A percentile compares a stretch with the other conserved stretches of the same genome.
phyloP scores from a whole-genome alignment of 2,797 vertebrate species.

The Gymnodraco acuticeps region DNA sequence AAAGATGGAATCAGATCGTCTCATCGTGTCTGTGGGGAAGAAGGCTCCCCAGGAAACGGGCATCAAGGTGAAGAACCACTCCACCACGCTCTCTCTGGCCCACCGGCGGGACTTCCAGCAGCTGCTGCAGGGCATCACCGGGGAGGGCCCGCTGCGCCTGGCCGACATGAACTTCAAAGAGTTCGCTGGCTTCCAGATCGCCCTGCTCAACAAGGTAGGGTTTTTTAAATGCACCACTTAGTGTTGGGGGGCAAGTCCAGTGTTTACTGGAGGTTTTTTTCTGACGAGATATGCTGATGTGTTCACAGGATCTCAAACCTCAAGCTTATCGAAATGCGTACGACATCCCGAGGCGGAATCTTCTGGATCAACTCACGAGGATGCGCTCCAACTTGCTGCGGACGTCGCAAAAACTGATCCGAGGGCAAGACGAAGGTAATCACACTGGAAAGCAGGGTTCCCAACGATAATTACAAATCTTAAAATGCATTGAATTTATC shows the following conservation, averaged over 20 bases:
- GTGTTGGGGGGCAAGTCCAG: neutral
- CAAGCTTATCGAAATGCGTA: slow-evolving; percentile 97
- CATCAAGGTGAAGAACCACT: slow-evolving; percentile 97
- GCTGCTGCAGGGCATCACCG: slow-evolving; percentile 93
- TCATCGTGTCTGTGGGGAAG: slow-evolving; percentile 97
- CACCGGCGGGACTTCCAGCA: slow-evolving; percentile 93
- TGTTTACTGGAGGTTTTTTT: neutral
- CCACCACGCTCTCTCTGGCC: slow-evolving; percentile 88
- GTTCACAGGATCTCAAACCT: slow-evolving; percentile 93
- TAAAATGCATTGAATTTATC: too few species aligned
- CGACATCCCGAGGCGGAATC: slow-evolving; percentile 94
- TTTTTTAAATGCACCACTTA: slow-evolving; percentile 7
- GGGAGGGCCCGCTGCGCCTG: slow-evolving; percentile 89
- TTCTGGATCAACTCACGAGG: slow-evolving; percentile 95
- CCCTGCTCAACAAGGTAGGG: slow-evolving; percentile 94
- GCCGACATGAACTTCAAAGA: slow-evolving; percentile 94
- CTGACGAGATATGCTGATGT: neutral
- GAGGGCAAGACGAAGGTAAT: slow-evolving; percentile 95
- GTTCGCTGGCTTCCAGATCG: slow-evolving; percentile 95
- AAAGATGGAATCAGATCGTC: slow-evolving; percentile 96
- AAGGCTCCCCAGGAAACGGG: slow-evolving; percentile 94
- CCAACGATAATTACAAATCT: too few species aligned
- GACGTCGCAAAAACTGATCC: slow-evolving; percentile 91
- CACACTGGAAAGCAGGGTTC: neutral
- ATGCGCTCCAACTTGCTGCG: slow-evolving; percentile 97